phyloP scores from a whole-genome alignment of 2,888 invertebrate genomes.

The Odontocerum albicorne region DNA sequence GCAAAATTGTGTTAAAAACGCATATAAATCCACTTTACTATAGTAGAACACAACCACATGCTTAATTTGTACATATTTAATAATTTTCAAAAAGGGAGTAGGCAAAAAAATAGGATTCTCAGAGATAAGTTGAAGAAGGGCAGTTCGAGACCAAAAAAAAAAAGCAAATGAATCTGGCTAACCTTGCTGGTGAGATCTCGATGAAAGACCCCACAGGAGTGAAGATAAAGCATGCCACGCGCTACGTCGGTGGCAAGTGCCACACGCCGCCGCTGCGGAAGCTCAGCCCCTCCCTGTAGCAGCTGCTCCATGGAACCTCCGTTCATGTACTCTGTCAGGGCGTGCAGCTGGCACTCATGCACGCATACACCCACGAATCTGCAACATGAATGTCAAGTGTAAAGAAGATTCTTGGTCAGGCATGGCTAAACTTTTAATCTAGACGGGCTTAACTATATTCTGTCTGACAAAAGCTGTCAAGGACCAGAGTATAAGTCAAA shows the following conservation, averaged over 20 bases:
- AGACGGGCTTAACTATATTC: too few species aligned
- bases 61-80: too few species aligned
- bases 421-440: too few species aligned
- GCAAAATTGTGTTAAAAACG: too few species aligned
- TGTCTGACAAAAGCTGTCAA: too few species aligned
- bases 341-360: constrained; percentile 93
- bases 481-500: too few species aligned
- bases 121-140: constrained; percentile 36
- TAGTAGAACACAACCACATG: too few species aligned
- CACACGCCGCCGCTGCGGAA: constrained; percentile 80
- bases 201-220: constrained; percentile 91
- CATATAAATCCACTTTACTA: too few species aligned
- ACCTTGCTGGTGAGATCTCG: constrained; percentile 95
- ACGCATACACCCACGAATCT: constrained; percentile 97
- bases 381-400: not conserved
- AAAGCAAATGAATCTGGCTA: too few species aligned
- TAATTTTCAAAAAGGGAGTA: too few species aligned
- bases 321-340: constrained; percentile 93
- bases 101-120: not conserved
- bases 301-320: constrained; percentile 93
- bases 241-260: constrained; percentile 87
- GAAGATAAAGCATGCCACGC: constrained; percentile 90
- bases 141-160: too few species aligned
- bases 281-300: constrained; percentile 72
- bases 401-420: not conserved